Base-by-base conservation (phyloP, 2,888 invertebrate genomes). In the Ophion obscuratus region DNA sequence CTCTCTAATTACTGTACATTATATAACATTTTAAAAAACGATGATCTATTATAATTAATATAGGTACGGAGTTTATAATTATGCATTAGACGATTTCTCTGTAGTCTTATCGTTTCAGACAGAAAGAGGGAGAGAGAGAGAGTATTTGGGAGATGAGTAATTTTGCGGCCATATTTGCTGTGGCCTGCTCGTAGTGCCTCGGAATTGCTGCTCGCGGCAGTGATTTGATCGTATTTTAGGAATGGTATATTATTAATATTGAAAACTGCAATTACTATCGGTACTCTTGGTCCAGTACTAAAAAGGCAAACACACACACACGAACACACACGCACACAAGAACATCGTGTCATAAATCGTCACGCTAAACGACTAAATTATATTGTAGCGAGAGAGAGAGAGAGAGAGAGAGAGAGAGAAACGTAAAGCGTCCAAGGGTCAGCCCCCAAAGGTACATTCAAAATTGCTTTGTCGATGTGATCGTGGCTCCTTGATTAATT, bases 121-220 rank as follows among this genome's bases (percentile, higher is more conserved):
- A 76, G 87, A 85, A 85, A 88, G 57, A 59, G 53, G 24, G 59
- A 24, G 59, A 44, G 66, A 67, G 20, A 64, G 66, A 20, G 76
- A 67, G 67, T 67, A 78, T 78, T 81, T 92, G 92, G 91, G 92
- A 92, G 92, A 92, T 92, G 92, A 92, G 31, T 91, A 92, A 93
- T 93, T 94, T 92, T 92, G 92, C 92, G 94, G 93, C 93, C 94
- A 94, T 93, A 92, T 92, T 92, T 91, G 92, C 90, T 93, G 92
- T 94, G 94, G 94, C 93, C 94, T 92, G 93, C 93, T 94, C 92
- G 94, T 94, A 94, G 94, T 94, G 94, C 94, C 94, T 94, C 94
- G 94, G 93, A 94, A 94, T 94, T 93, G 92, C 94, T 94, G 94
- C 94, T 93, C 92, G 92, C 85, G 90, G 94, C 94, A 94, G 94